Evolutionary conservation across 2,113 vertebrate species (phyloP), one percentile per base, ranked within the genome.

Genomic region (Lasiurus cinereus): DNA sequence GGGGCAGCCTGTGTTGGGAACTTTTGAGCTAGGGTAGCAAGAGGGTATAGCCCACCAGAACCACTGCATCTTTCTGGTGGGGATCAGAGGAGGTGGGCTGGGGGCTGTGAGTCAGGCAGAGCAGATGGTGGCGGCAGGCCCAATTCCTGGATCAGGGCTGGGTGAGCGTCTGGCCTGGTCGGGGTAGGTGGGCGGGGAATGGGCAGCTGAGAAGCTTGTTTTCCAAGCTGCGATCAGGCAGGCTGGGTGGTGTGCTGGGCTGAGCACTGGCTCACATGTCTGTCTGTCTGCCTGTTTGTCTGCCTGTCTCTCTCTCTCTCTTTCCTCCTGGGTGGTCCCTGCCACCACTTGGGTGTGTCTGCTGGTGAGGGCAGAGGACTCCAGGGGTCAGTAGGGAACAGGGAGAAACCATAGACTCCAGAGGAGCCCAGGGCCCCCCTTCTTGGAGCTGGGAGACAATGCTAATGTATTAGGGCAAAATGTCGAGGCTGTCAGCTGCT

Each of bases 131-230:
- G 91, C 82, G 0, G 43, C 69, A 18, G 84, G 84, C 92, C 94
- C 90, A 85, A 88, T 94, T 93, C 95, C 90, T 96, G 97, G 93
- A 64, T 95, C 90, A 88, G 84, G 54, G 54, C 96, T 74, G 67
- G 93, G 95, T 77, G 92, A 96, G 88, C n/a, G n/a, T 39, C 88
- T 77, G 85, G 74, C 64, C n/a, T 8, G 86, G 59, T 27, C 67
- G 52, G 64, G 50, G 24, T 59, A 22, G 82, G 39, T 11, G 59
- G 67, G 59, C 9, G 72, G 50, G 78, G 33, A n/a, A 14, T 11
- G 33, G 39, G 48, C 50, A 54, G 90, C 21, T 10, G 46, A 67
- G n/a, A 62, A 96, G 80, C 90, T 87, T 87, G 83, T 95, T 96
- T 96, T 96, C 94, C 92, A 46, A 54, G 76, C 79, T 96, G 91